phyloP scores from a whole-genome alignment of 2,888 invertebrate species.

The Drosophila pegasa region DNA sequence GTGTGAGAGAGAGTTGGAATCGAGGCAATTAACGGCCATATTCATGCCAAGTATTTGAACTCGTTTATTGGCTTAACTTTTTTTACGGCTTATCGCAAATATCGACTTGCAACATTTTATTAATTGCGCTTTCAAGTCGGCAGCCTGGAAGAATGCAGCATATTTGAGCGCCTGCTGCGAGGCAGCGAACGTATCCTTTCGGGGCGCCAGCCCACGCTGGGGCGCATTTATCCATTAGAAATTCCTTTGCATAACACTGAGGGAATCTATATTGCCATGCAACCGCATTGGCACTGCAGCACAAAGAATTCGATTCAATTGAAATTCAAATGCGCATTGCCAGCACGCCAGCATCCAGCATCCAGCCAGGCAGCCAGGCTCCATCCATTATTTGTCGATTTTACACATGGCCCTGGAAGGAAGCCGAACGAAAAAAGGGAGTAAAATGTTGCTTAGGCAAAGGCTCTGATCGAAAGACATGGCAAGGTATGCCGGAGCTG shows the following conservation, averaged over 20 bases:
- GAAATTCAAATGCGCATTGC: constrained; percentile 79
- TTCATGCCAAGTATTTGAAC: constrained; percentile 47
- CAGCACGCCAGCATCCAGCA: constrained; percentile 58
- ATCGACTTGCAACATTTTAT: constrained; percentile 16
- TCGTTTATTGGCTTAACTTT: constrained; percentile 35
- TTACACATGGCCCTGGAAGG: constrained; percentile 60
- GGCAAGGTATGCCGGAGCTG: constrained; percentile 17
- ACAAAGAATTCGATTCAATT: constrained; percentile 80
- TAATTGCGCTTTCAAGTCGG: constrained; percentile 30
- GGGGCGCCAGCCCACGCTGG: constrained; percentile 31
- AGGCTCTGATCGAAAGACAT: constrained; percentile 3
- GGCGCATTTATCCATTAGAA: constrained; percentile 60
- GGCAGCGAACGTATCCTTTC: constrained; percentile 9
- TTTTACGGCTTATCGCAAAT: constrained; percentile 15
- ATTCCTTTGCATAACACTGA: constrained; percentile 70
- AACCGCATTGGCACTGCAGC: constrained; percentile 59
- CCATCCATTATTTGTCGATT: constrained; percentile 79
- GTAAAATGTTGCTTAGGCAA: constrained; percentile 13
- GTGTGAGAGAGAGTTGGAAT: constrained; percentile 4
- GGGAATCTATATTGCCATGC: constrained; percentile 72
- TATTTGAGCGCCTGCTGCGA: constrained; percentile 12
- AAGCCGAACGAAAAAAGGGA: constrained; percentile 29
- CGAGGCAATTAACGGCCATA: constrained; percentile 58
- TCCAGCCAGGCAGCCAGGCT: constrained; percentile 44
- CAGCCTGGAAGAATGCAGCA: constrained; percentile 41